Evolutionary conservation across 2,797 vertebrate genomes (phyloP), one percentile per base, ranked within the genome.

Genomic region (Channallabes apus): DNA sequence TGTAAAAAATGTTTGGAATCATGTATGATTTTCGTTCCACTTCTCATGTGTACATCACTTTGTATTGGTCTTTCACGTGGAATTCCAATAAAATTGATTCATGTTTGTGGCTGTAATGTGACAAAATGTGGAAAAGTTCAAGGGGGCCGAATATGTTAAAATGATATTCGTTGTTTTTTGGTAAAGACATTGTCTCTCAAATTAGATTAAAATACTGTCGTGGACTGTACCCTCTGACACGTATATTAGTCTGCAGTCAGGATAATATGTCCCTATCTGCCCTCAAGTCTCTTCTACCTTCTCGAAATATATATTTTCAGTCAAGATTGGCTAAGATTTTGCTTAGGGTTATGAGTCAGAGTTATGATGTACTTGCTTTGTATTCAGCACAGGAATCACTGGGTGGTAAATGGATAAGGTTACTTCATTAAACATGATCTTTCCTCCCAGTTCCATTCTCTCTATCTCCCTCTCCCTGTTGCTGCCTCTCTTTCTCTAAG

Each of bases 391-490:
- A 78, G 75, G 75, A 78, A 38, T 38, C 75, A 59, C 29, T 59
- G 24, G 75, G 29, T 59, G 56, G 56, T 59, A 61, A 78, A 78
- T 61, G 32, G 56, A 78, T 59, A 78, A 78, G 75, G 75, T 78
- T 78, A 78, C 56, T 59, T 56, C 75, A 78, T 78, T 78, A 78
- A 78, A 61, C 75, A 78, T 61, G 75, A 78, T 80, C 78, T 80
- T 65, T 80, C 38, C 78, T 80, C 61, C 35, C 15, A 15, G 6
- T 80, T 41, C 38, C 71, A 17, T 24, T 51, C 22, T 46, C 35
- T 41, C 59, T 62, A 3, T 61, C 76, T 41, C 76, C 32, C 29
- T 61, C 22, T 79, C 61, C 64, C 35, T 80, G 5, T 12, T 6
- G 8, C 76, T 61, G 56, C 41, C 78, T 64, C 38, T 65, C 78